Percentiles rank a stretch among this genome's conserved stretches.
Evolutionary conservation across 2,888 invertebrate genomes (phyloP).

Genomic region (Drosophila maculinotata): DNA sequence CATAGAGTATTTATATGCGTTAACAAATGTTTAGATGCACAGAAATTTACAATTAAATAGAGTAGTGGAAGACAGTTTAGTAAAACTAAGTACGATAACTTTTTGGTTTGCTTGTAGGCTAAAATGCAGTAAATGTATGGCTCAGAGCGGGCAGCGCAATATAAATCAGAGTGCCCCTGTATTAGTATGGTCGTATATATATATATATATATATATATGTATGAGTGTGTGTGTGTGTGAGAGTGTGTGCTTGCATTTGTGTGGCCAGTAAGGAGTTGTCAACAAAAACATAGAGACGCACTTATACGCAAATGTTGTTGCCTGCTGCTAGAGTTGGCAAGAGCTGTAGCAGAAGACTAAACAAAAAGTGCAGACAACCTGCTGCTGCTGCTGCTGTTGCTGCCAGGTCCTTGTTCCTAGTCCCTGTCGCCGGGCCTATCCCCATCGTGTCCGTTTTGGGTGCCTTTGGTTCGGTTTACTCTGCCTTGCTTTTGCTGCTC

Average conservation of each 20-base stretch:
- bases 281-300: constrained; percentile 78
- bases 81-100: constrained; percentile 42
- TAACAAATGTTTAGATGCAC: neutral
- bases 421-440: constrained; percentile 15
- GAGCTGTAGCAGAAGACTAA: constrained; percentile 40
- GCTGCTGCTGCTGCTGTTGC: constrained; percentile 42
- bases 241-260: constrained; percentile 37
- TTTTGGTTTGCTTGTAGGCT: constrained; percentile 42
- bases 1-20: too few species aligned
- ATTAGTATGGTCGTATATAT: constrained; percentile 3
- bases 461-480: constrained; percentile 24
- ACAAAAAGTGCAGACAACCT: constrained; percentile 71
- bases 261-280: constrained; percentile 70
- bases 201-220: constrained; percentile 8
- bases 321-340: constrained; percentile 33
- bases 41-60: constrained; percentile 4
- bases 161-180: constrained; percentile 42
- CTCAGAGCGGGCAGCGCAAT: constrained; percentile 44
- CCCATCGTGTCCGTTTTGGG: constrained; percentile 13
- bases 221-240: constrained; percentile 22
- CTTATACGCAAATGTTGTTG: constrained; percentile 62
- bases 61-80: neutral
- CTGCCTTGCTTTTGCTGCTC: too few species aligned
- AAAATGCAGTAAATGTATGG: constrained; percentile 41
- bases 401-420: constrained; percentile 28